phyloP scores from a whole-genome alignment of 2,888 invertebrate genomes.

The Drosophila formosana region DNA sequence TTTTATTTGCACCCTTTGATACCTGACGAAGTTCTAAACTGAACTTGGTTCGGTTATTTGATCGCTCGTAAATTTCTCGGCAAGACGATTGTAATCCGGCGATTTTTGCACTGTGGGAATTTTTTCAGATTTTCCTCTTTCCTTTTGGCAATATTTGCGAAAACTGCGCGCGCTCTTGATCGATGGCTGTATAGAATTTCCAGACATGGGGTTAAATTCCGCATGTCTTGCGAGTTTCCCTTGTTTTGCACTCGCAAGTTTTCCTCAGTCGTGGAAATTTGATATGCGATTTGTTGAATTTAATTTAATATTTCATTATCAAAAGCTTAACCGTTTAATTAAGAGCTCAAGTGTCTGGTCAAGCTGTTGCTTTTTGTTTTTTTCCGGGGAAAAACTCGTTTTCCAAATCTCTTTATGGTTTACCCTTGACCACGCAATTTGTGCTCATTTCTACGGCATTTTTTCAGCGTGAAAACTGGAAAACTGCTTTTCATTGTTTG shows the following conservation, averaged over 20 bases:
- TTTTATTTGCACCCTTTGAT: conserved; percentile 82
- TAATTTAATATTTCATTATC: neutral
- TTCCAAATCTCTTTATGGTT: conserved; percentile 39
- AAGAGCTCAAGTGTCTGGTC: conserved; percentile 22
- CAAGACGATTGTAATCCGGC: conserved; percentile 50
- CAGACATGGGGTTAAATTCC: conserved; percentile 45
- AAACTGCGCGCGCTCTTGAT: conserved; percentile 59
- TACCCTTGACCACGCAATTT: conserved; percentile 52
- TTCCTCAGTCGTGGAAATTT: conserved; percentile 31
- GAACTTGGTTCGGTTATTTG: conserved; percentile 69
- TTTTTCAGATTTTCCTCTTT: conserved; percentile 36
- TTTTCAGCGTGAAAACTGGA: conserved; percentile 34
- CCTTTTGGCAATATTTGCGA: conserved; percentile 46
- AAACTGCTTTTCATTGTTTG: conserved; percentile 36
- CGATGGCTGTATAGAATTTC: conserved; percentile 69
- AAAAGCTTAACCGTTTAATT: conserved; percentile 52
- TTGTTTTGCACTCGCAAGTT: conserved; percentile 22
- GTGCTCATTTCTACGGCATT: conserved; percentile 17
- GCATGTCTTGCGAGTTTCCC: conserved; percentile 17
- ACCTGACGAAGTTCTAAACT: conserved; percentile 43
- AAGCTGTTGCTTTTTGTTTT: conserved; percentile 41
- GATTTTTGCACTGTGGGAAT: conserved; percentile 77
- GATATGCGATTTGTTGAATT: conserved; percentile 22
- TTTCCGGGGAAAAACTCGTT: conserved; percentile 62
- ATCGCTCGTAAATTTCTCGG: conserved; percentile 79